A percentile compares a stretch with the other conserved stretches of the same genome.
phyloP scores from a whole-genome alignment of 2,797 vertebrate species.

The Podargus strigoides region DNA sequence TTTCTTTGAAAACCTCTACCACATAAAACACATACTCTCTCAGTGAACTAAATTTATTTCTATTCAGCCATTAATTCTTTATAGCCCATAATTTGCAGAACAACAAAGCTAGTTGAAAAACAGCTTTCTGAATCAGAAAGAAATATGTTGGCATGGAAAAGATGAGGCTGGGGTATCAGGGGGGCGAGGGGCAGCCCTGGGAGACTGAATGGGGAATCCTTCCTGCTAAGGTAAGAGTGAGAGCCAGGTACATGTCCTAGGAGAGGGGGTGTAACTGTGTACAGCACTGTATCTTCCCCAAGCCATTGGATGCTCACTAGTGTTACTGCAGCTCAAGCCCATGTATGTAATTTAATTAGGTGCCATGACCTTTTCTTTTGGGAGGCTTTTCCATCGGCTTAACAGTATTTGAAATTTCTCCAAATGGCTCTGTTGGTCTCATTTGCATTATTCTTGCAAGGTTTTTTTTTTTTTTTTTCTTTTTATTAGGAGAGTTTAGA shows the following conservation, averaged over 20 bases:
- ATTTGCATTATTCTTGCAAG: not conserved
- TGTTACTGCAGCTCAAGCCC: not conserved
- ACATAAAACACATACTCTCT: not conserved
- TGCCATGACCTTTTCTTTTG: not conserved
- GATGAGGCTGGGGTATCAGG: not conserved
- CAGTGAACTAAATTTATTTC: conserved; percentile 51
- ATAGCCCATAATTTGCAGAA: conserved; percentile 47
- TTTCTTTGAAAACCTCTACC: conserved; percentile 55
- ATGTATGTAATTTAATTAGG: not conserved
- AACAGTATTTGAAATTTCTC: not conserved
- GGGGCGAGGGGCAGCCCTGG: too few species aligned
- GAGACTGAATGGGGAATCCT: not conserved
- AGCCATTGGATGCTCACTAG: not conserved
- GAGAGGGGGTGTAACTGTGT: fast-evolving
- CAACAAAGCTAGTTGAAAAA: not conserved
- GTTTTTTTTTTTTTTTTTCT: not conserved
- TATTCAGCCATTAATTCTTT: conserved; percentile 55
- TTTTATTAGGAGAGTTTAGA: not conserved
- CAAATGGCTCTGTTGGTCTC: not conserved
- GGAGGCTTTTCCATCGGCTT: not conserved
- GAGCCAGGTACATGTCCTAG: not conserved
- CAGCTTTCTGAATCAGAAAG: not conserved
- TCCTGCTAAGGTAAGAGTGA: not conserved
- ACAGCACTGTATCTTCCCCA: not conserved
- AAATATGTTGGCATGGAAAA: not conserved